These are phyloP conservation scores for Leptocoma aspasia DNA, from an alignment of 2,113 vertebrate species.

Conservation along the genomic window DNA sequence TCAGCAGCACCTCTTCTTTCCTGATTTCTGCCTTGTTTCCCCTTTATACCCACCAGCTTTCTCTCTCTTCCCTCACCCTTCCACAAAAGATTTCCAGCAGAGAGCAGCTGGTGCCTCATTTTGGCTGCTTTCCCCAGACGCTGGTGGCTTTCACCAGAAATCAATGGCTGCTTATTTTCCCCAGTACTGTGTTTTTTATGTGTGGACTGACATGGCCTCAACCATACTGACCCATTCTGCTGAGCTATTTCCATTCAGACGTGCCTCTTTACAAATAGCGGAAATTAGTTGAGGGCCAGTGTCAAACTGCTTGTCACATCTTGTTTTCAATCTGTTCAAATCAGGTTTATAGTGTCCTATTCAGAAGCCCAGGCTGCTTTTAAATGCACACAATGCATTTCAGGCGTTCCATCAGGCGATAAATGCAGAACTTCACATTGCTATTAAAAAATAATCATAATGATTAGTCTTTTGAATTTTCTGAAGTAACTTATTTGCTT, in stretches of 20 bases:
- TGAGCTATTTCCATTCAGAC: conserved; percentile 78
- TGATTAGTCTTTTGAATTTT: conserved; percentile 75
- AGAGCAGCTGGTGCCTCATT: conserved; percentile 78
- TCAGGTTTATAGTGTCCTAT: conserved; percentile 79
- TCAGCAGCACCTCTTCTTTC: conserved; percentile 50
- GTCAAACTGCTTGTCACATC: conserved; percentile 87
- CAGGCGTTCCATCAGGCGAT: conserved; percentile 68
- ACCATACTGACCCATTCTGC: conserved; percentile 76
- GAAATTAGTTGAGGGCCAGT: conserved; percentile 81
- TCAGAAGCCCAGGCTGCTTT: conserved; percentile 70
- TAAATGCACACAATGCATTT: conserved; percentile 78
- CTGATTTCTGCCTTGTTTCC: conserved; percentile 48
- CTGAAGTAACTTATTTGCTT: conserved; percentile 66
- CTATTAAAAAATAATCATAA: conserved; percentile 83
- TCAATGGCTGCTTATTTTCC: conserved; percentile 81
- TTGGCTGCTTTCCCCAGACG: conserved; percentile 77
- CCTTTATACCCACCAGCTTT: conserved; percentile 68
- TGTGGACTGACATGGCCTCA: conserved; percentile 74
- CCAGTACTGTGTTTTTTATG: conserved; percentile 69
- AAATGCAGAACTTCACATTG: conserved; percentile 72
- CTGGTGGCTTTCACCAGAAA: conserved; percentile 73
- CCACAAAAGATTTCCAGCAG: conserved; percentile 81
- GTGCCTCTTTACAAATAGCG: conserved; percentile 78
- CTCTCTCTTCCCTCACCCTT: conserved; percentile 45
- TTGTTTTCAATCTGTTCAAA: conserved; percentile 84